Conservation (phyloP, 2,888 invertebrate genomes). For the Nymphalis c-album region DNA sequence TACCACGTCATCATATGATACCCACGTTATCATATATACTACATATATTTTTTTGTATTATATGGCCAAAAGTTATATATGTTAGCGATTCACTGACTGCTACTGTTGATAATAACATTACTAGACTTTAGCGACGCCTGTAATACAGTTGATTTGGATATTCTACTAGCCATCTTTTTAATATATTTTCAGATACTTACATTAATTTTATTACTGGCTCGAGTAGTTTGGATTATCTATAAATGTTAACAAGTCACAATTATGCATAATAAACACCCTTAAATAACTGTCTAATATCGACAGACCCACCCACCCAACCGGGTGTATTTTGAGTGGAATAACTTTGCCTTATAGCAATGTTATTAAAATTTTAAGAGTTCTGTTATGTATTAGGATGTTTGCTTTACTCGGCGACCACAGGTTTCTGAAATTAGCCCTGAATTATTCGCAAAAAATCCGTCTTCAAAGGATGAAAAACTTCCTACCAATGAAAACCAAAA, state of each 20-base stretch:
- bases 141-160: too few species aligned
- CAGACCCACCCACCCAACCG: not conserved
- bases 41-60: too few species aligned
- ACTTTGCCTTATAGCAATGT: not conserved
- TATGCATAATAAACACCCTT: slow-evolving; percentile 3
- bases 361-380: slow-evolving; percentile 4
- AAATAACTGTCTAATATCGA: not conserved
- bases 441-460: not conserved
- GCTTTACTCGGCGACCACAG: not conserved
- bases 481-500: not conserved
- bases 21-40: too few species aligned
- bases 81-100: too few species aligned
- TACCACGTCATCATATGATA: too few species aligned
- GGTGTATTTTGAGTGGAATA: not conserved
- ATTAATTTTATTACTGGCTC: not conserved
- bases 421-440: slow-evolving; percentile 4
- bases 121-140: too few species aligned
- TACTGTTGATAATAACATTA: too few species aligned
- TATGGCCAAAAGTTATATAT: too few species aligned
- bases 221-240: slow-evolving; percentile 2
- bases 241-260: slow-evolving; percentile 6
- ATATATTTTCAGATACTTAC: too few species aligned
- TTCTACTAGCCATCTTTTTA: too few species aligned
- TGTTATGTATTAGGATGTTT: not conserved
- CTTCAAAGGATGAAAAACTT: slow-evolving; percentile 10